Base-by-base conservation (phyloP, 2,888 invertebrate genomes). In the Habrosyne pyritoides region DNA sequence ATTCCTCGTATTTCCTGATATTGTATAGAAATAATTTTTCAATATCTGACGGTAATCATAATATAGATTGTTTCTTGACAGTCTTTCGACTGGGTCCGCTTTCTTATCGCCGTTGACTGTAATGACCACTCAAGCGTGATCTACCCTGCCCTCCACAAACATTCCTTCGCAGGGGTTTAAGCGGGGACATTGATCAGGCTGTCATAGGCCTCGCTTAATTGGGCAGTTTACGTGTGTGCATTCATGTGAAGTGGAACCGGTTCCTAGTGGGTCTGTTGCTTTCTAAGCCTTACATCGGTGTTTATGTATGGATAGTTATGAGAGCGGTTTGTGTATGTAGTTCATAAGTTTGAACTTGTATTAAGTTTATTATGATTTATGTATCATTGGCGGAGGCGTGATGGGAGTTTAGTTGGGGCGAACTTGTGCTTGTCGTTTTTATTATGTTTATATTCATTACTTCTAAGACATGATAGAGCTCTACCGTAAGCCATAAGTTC, bases 351-450 rank as follows among this genome's bases (percentile, higher is more conserved):
- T 79, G 78, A 79, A 74, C 73, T 72, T 74, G 78, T 81, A 79
- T 79, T 79, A 81, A 83, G 86, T 86, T 87, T 87, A 89, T 87
- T 84, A 86, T 87, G 86, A 89, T 87, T 87, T 89, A 86, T 88
- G 82, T 81, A 85, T 83, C 81, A 83, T 84, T 84, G 79, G 81
- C 74, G 75, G 75, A 82, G 79, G 81, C 79, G 81, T 87, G 85
- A 87, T 87, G 77, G 82, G 78, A 79, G 81, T 83, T 86, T 79
- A 83, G 83, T 71, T 67, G 67, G 75, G 71, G 71, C 71, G 75
- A 67, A 61, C 79, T 71, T 81, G 81, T 84, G 71, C 66, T 75
- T 81, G 79, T 83, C 81, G 57, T 77, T 77, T 83, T 80, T 80
- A 84, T 80, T 71, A 75, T 76, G 69, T 77, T 77, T 75, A 77